Evolutionary conservation across 1,140 invertebrate genomes (phyloP).

Genomic region (Hylaeus anthracinus): DNA sequence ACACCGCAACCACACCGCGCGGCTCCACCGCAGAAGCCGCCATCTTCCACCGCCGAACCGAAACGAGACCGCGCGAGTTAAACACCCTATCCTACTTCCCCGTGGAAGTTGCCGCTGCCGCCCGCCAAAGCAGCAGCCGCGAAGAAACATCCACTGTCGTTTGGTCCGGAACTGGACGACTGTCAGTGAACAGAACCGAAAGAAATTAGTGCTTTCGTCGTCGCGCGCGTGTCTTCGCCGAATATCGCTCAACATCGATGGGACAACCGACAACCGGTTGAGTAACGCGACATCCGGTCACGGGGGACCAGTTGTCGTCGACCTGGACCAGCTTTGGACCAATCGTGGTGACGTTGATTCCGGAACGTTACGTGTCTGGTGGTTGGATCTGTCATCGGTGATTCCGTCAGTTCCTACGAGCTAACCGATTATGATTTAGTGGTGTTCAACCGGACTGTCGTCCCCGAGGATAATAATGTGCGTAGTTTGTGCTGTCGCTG

Average conservation of each 20-base stretch:
- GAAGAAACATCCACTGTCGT: constrained; percentile 40
- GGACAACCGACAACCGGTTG: no score
- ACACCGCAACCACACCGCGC: constrained; percentile 81
- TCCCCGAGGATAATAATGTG: constrained; percentile 1
- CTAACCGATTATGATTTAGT: neutral
- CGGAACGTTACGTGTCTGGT: neutral
- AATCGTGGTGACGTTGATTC: neutral
- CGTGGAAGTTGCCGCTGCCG: constrained; percentile 65
- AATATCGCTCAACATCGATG: no score
- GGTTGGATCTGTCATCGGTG: neutral
- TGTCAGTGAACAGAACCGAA: neutral
- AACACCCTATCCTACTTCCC: constrained; percentile 72
- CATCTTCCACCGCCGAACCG: constrained; percentile 79
- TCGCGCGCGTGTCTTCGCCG: no score
- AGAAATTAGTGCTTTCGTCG: no score
- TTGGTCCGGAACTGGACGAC: neutral
- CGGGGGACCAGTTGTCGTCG: neutral
- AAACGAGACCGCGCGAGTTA: constrained; percentile 80
- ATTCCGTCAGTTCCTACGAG: neutral
- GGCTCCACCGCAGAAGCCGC: constrained; percentile 81
- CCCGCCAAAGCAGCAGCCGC: constrained; percentile 54
- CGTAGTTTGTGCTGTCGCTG: constrained; percentile 4
- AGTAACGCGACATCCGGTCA: no score
- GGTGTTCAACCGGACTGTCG: neutral
- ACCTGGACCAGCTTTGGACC: neutral